phyloP scores from a whole-genome alignment of 1,140 invertebrate species.

The Rhynchophorus ferrugineus region DNA sequence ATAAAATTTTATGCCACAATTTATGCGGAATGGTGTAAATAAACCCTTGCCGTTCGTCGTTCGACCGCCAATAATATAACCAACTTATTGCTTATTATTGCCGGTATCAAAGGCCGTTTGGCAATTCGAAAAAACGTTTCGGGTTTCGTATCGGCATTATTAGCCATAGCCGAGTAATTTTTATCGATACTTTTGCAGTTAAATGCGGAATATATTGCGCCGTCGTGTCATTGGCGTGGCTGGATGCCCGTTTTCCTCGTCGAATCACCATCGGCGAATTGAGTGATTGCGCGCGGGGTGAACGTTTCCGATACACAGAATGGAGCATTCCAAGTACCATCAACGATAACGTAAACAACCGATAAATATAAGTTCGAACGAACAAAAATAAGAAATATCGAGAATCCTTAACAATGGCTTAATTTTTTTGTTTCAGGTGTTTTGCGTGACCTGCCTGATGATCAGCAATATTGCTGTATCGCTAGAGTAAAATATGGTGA shows the following conservation, averaged over 20 bases:
- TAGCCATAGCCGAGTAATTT: conserved; percentile 14
- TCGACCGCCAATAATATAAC: conserved; percentile 24
- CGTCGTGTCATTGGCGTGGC: conserved; percentile 1
- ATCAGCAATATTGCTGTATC: too few species aligned
- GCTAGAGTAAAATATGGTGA: too few species aligned
- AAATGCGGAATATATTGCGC: conserved; percentile 12
- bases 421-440: too few species aligned
- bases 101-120: conserved; percentile 5
- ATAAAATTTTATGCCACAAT: conserved; percentile 11
- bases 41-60: conserved; percentile 24
- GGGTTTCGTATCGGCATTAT: conserved; percentile 17
- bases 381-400: too few species aligned
- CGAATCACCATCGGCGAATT: too few species aligned
- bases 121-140: conserved; percentile 13
- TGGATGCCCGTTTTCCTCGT: not conserved
- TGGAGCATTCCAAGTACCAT: too few species aligned
- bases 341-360: too few species aligned
- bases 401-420: too few species aligned
- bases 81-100: conserved; percentile 27
- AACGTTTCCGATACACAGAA: too few species aligned
- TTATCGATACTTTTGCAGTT: conserved; percentile 15
- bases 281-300: too few species aligned
- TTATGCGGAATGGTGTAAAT: conserved; percentile 28
- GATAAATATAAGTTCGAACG: too few species aligned
- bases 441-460: too few species aligned